Evolutionary conservation across 2,888 invertebrate genomes (phyloP).

Genomic region (Drosophila anomelani): DNA sequence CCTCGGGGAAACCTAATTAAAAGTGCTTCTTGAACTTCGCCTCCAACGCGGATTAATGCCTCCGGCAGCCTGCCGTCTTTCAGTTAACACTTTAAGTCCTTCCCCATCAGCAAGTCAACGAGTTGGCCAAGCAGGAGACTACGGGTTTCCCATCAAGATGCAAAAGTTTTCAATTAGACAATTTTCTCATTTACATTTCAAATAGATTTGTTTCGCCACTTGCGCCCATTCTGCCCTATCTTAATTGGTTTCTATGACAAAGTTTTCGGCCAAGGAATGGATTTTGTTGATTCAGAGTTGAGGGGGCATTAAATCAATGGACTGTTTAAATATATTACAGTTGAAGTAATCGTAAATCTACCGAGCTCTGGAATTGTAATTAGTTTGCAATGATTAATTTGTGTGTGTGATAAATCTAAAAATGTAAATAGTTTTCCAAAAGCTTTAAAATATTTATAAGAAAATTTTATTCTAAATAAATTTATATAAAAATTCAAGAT

Average conservation of each 20-base stretch:
- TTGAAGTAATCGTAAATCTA: neutral
- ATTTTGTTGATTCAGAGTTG: neutral
- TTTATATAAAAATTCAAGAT: neutral
- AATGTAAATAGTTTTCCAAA: neutral
- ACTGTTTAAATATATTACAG: neutral
- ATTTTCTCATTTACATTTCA: constrained; percentile 76
- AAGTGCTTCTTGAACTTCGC: constrained; percentile 58
- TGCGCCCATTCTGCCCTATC: constrained; percentile 49
- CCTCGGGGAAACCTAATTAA: constrained; percentile 60
- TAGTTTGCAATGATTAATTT: neutral
- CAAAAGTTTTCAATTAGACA: constrained; percentile 74
- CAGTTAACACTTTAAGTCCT: constrained; percentile 71
- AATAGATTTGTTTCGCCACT: constrained; percentile 69
- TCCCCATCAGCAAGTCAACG: constrained; percentile 27
- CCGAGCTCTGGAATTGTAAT: neutral
- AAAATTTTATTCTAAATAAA: neutral
- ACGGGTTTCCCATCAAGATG: constrained; percentile 29
- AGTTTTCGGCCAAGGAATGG: constrained; percentile 37
- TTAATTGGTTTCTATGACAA: constrained; percentile 60
- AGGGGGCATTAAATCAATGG: constrained; percentile 7
- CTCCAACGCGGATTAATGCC: constrained; percentile 54
- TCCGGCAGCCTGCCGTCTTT: constrained; percentile 51
- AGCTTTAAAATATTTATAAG: neutral
- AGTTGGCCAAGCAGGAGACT: neutral
- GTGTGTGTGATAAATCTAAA: neutral